Percentiles rank a stretch among this genome's conserved stretches.
Evolutionary conservation across 2,888 invertebrate genomes (phyloP).

Genomic region (Scotopteryx bipunctaria): DNA sequence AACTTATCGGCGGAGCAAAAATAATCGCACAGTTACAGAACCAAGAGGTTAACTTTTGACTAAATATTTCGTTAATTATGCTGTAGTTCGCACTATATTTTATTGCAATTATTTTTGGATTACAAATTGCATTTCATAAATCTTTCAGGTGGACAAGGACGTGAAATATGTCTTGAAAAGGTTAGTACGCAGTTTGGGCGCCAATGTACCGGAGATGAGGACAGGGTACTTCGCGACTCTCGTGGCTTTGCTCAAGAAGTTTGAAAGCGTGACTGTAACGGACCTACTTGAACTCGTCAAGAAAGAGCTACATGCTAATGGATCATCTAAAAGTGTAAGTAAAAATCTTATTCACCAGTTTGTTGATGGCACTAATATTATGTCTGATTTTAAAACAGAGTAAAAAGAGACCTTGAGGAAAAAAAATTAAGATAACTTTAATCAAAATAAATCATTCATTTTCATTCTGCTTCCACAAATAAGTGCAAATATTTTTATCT

Average conservation of each 20-base stretch:
- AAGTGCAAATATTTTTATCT: too few relatives aligned
- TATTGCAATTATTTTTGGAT: too few relatives aligned
- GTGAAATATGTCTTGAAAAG: constrained; percentile 86
- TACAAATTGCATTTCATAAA: too few relatives aligned
- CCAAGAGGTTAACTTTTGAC: constrained; percentile 64
- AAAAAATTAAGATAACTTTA: too few relatives aligned
- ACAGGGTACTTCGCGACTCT: constrained; percentile 88
- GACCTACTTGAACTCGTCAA: constrained; percentile 84
- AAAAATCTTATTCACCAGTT: too few relatives aligned
- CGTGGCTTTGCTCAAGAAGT: constrained; percentile 82
- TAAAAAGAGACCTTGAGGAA: neutral
- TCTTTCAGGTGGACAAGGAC: constrained; percentile 83
- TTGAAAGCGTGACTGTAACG: constrained; percentile 73
- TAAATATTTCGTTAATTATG: constrained; percentile 5
- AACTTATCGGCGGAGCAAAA: constrained; percentile 69
- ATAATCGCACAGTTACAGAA: constrained; percentile 66
- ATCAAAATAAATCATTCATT: too few relatives aligned
- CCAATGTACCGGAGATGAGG: constrained; percentile 85
- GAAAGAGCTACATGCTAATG: constrained; percentile 85
- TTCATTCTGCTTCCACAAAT: too few relatives aligned
- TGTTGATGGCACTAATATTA: too few relatives aligned
- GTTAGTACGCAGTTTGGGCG: constrained; percentile 88
- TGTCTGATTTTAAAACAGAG: too few relatives aligned
- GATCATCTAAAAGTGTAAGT: constrained; percentile 87
- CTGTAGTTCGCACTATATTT: too few relatives aligned